These are phyloP conservation scores for Druceiella hillmani DNA, from an alignment of 2,888 invertebrate genomes.

Conservation along the genomic window DNA sequence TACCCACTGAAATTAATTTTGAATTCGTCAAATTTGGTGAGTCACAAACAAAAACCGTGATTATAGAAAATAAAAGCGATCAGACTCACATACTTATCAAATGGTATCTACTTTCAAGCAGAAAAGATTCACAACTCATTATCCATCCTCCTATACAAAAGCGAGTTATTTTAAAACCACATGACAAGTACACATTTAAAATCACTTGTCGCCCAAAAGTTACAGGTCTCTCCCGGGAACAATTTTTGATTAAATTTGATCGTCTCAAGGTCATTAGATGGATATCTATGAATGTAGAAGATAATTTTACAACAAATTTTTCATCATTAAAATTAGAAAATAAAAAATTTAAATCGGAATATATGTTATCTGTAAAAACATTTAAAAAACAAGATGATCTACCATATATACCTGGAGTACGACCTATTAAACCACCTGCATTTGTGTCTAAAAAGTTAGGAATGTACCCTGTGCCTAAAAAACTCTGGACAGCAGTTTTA, in stretches of 20 bases:
- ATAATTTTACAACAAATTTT: constrained; percentile 22
- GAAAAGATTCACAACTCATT: constrained; percentile 47
- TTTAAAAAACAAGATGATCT: constrained; percentile 26
- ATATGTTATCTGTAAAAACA: constrained; percentile 30
- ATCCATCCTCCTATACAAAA: constrained; percentile 37
- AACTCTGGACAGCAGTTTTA: constrained; percentile 41
- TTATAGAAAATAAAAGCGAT: constrained; percentile 42
- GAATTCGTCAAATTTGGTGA: constrained; percentile 38
- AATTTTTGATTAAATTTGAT: constrained; percentile 55
- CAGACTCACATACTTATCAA: constrained; percentile 40
- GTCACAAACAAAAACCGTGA: constrained; percentile 28
- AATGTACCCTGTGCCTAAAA: constrained; percentile 42
- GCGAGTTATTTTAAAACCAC: constrained; percentile 36
- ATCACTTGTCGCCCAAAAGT: constrained; percentile 54
- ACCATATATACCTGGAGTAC: constrained; percentile 50
- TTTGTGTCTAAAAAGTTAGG: constrained; percentile 56
- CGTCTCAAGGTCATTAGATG: constrained; percentile 56
- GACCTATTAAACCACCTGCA: constrained; percentile 43
- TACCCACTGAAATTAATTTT: constrained; percentile 49
- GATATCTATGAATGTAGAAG: constrained; percentile 49
- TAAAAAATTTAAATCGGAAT: constrained; percentile 26
- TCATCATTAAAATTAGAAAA: constrained; percentile 2
- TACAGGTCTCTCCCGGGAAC: constrained; percentile 56
- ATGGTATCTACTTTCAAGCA: constrained; percentile 48
- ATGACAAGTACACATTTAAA: constrained; percentile 36